Percentiles rank a stretch among this genome's conserved stretches.
Evolutionary conservation across 2,888 invertebrate species (phyloP).

Genomic region (Torymus tubicola): DNA sequence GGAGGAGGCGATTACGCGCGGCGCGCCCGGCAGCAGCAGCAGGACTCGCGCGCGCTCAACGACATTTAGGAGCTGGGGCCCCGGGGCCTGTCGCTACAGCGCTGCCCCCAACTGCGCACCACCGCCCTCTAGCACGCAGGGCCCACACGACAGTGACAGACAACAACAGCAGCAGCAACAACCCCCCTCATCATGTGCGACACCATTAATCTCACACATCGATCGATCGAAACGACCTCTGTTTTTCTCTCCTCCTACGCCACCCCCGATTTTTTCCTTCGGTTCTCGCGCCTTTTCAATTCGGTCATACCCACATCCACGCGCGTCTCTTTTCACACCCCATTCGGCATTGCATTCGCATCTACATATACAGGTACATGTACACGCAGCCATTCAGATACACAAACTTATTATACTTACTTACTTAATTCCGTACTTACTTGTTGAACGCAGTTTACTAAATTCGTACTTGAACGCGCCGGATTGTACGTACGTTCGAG

Average conservation of each 20-base stretch:
- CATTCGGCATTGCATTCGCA: too few relatives aligned
- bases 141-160: not conserved
- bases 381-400: too few relatives aligned
- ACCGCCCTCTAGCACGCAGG: constrained; percentile 70
- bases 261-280: too few relatives aligned
- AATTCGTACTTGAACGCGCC: constrained; percentile 1
- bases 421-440: not conserved
- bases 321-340: too few relatives aligned
- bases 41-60: constrained; percentile 81
- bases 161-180: not conserved
- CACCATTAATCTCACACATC: not conserved
- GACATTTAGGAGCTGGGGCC: constrained; percentile 83
- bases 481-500: constrained; percentile 5
- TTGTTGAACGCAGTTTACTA: not conserved
- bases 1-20: constrained; percentile 61
- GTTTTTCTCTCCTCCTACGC: not conserved
- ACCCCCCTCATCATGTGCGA: not conserved
- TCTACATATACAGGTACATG: too few relatives aligned
- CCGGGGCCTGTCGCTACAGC: constrained; percentile 75
- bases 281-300: too few relatives aligned
- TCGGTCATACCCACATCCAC: too few relatives aligned
- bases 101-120: constrained; percentile 75
- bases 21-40: constrained; percentile 77
- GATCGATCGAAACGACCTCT: not conserved
- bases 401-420: too few relatives aligned